Conservation (phyloP, 2,797 vertebrate genomes). For the Sternotherus odoratus region DNA sequence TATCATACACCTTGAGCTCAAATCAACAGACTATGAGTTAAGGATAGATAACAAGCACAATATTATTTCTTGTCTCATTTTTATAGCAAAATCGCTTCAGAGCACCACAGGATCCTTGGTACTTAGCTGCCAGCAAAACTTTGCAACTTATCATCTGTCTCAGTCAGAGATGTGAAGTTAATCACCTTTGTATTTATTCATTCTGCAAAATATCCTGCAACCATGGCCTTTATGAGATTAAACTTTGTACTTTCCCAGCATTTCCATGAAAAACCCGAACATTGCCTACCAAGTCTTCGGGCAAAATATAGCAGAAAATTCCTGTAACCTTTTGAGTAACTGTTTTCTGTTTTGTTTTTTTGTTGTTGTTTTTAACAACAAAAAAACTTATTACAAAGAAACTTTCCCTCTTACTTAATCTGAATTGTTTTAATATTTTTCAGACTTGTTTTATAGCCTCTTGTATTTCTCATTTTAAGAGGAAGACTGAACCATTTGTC, state of each 20-base stretch:
- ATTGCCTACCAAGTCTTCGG: slow-evolving; percentile 10
- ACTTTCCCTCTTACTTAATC: background rate
- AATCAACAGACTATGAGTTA: background rate
- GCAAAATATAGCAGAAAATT: background rate
- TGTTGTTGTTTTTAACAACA: background rate
- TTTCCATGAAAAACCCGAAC: slow-evolving; percentile 14
- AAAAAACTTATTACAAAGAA: background rate
- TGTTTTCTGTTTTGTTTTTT: background rate
- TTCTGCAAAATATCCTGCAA: background rate
- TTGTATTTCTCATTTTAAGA: background rate
- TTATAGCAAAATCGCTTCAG: background rate
- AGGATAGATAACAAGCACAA: background rate
- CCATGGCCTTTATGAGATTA: background rate
- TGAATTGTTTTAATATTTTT: background rate
- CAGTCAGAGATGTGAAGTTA: background rate
- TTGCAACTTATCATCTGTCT: background rate
- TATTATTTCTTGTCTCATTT: slow-evolving; percentile 14
- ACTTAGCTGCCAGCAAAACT: slow-evolving; percentile 13
- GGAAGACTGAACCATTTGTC: background rate
- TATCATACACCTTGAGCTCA: background rate
- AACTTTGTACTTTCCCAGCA: slow-evolving; percentile 16
- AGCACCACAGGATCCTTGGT: background rate
- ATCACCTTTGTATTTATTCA: slow-evolving; percentile 23
- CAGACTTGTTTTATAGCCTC: background rate
- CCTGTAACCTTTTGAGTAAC: background rate